These are phyloP conservation scores for Globia sparganii DNA, from an alignment of 2,888 invertebrate species.

Conservation along the genomic window DNA sequence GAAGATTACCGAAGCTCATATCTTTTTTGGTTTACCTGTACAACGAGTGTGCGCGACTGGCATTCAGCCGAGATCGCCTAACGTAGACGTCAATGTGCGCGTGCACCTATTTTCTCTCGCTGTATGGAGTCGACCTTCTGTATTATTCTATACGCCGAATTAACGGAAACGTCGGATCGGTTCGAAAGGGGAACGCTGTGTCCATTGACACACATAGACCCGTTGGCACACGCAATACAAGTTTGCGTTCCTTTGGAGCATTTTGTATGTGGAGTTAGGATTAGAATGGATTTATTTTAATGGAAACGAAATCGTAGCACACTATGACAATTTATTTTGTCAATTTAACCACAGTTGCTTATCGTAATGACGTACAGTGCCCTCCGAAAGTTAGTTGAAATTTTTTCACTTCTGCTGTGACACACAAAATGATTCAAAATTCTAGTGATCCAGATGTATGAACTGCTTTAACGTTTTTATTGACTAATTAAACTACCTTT, in stretches of 20 bases:
- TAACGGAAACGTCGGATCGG: conserved; percentile 9
- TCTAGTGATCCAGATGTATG: too few relatives aligned
- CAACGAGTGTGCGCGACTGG: background rate
- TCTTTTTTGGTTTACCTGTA: background rate
- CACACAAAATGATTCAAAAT: too few relatives aligned
- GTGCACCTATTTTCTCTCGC: background rate
- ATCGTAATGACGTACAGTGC: background rate
- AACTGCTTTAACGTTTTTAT: too few relatives aligned
- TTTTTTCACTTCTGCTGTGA: too few relatives aligned
- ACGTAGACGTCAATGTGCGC: too few relatives aligned
- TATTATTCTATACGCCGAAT: background rate
- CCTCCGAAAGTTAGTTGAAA: too few relatives aligned
- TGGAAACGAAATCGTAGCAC: background rate
- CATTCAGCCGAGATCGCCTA: background rate
- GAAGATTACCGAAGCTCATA: background rate
- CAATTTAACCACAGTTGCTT: too few relatives aligned
- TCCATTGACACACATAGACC: conserved; percentile 35
- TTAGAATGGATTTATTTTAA: conserved; percentile 19
- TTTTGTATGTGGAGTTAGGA: background rate
- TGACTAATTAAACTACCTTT: too few relatives aligned
- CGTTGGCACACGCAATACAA: too few relatives aligned
- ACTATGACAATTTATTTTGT: background rate
- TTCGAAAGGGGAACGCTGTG: conserved; percentile 15
- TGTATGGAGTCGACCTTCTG: background rate
- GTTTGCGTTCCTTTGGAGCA: conserved; percentile 17